Evolutionary conservation across 2,113 vertebrate genomes (phyloP), one percentile per base, ranked within the genome.

Genomic region (Brachionichthys hirsutus): DNA sequence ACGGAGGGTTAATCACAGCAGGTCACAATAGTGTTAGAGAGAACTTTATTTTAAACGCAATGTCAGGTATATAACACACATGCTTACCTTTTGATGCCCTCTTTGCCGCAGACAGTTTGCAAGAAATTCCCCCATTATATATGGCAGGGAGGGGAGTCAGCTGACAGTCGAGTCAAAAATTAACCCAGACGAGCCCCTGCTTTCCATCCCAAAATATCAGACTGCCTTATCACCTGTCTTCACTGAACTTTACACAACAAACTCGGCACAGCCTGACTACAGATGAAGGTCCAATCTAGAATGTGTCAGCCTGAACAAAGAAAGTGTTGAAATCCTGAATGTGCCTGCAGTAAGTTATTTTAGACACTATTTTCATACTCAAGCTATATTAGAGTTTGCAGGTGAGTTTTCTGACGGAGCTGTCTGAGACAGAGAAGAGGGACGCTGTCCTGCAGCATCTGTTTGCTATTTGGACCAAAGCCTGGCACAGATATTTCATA

Each of bases 31-130:
- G 36, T 11, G 8, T 30, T 30, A 30, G n/a, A n/a, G n/a, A n/a
- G n/a, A n/a, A n/a, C n/a, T n/a, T n/a, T n/a, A n/a, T n/a, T n/a
- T n/a, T n/a, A n/a, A n/a, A n/a, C n/a, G n/a, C n/a, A 30, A 30
- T 30, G 4, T 30, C 24, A 30, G 8, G 24, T 30, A 30, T 30
- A 30, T 30, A 30, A n/a, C n/a, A n/a, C n/a, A n/a, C 34, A 5
- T 46, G n/a, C 83, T 88, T 77, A 90, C 89, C 86, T 62, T n/a
- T 73, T 20, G 17, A 59, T 30, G 59, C 83, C 82, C 53, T 71
- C 65, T 80, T 64, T 70, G 68, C 74, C 45, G 85, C 85, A 80
- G 76, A 73, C 34, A 12, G 59, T 56, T 64, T 22, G 20, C 2
- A 43, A 9, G 45, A 62, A 60, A 17, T 6, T 0, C n/a, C 7